Evolutionary conservation across 2,888 invertebrate species (phyloP).

Genomic region (Andrena marginata): DNA sequence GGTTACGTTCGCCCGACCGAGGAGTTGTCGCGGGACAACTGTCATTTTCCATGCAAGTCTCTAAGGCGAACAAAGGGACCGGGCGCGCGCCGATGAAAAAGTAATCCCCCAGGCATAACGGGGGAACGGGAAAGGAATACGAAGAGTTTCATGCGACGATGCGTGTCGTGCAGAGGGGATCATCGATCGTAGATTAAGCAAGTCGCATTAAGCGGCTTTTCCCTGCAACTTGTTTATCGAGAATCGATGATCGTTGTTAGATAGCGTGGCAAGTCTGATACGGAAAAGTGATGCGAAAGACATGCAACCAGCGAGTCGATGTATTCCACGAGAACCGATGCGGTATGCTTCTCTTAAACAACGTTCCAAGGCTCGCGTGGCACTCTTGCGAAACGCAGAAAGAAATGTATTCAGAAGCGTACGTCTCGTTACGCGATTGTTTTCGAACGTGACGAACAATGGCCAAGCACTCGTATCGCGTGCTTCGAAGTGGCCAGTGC

Average conservation of each 20-base stretch:
- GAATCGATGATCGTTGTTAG: conserved; percentile 16
- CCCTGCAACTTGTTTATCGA: neutral
- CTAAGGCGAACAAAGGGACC: conserved; percentile 36
- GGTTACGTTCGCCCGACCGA: conserved; percentile 41
- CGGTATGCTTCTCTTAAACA: neutral
- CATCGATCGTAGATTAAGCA: conserved; percentile 26
- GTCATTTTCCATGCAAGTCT: conserved; percentile 57
- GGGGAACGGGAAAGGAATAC: neutral
- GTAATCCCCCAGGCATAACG: conserved; percentile 36
- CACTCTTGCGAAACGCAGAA: neutral
- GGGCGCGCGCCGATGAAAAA: conserved; percentile 50
- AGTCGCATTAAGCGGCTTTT: neutral
- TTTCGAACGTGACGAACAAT: conserved; percentile 39
- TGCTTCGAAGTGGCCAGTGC: conserved; percentile 47
- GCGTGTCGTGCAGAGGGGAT: conserved; percentile 25
- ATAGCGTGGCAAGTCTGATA: neutral
- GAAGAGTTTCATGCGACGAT: conserved; percentile 12
- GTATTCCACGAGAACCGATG: neutral
- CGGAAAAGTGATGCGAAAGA: neutral
- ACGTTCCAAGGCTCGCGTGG: neutral
- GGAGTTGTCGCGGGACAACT: conserved; percentile 37
- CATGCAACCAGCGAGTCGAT: conserved; percentile 20
- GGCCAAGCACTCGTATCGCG: conserved; percentile 19
- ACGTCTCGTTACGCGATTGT: conserved; percentile 33
- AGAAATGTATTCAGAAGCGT: neutral